Percentiles rank a stretch among this genome's conserved stretches.
phyloP scores from a whole-genome alignment of 2,113 vertebrate species.

The Lepisosteus osseus region DNA sequence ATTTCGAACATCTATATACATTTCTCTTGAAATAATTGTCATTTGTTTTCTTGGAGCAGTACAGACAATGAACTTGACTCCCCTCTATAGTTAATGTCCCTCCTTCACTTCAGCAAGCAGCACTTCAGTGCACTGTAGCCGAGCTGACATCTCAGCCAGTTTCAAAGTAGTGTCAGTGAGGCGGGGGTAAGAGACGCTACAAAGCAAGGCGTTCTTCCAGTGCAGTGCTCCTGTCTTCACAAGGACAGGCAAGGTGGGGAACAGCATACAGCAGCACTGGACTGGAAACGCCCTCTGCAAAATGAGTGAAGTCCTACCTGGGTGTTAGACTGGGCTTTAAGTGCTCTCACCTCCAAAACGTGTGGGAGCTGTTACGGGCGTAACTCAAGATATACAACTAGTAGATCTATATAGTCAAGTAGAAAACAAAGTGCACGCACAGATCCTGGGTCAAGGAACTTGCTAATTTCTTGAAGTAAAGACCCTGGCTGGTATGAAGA shows the following conservation, averaged over 20 bases:
- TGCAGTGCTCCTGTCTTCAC: not conserved
- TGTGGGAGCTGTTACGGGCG: no score
- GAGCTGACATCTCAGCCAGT: not conserved
- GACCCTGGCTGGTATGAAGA: no score
- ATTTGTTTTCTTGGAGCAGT: slow-evolving; percentile 11
- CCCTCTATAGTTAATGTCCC: not conserved
- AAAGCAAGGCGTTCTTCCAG: not conserved
- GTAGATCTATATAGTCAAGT: no score
- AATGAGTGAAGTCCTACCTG: not conserved
- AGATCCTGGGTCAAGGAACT: no score
- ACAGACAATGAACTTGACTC: not conserved
- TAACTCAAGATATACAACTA: no score
- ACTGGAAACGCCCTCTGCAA: not conserved
- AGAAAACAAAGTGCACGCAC: no score
- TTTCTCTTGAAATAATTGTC: not conserved
- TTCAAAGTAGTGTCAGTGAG: not conserved
- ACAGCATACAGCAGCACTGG: not conserved
- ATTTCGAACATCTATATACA: slow-evolving; percentile 19
- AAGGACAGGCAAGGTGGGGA: slow-evolving; percentile 1
- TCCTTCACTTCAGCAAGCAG: slow-evolving; percentile 1
- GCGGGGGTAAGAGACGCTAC: not conserved
- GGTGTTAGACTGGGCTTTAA: no score
- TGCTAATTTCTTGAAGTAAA: no score
- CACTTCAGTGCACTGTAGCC: not conserved
- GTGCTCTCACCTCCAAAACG: no score